A percentile compares a stretch with the other conserved stretches of the same genome.
Evolutionary conservation across 1,140 invertebrate genomes (phyloP).

Genomic region (Tetramorium alpestre): DNA sequence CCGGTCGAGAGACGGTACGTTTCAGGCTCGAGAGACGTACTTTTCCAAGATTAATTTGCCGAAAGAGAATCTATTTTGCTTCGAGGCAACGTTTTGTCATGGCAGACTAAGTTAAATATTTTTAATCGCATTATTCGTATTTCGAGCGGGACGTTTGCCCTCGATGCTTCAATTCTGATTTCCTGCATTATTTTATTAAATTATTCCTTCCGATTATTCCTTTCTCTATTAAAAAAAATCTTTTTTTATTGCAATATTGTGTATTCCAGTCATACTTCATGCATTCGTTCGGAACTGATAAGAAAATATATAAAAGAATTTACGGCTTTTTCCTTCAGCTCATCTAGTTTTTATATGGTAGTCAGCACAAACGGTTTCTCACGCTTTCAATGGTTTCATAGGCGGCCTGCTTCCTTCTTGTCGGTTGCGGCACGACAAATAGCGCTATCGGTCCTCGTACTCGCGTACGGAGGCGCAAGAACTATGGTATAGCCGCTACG

Average conservation of each 20-base stretch:
- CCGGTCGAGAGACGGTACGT: conserved; percentile 18
- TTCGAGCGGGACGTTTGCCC: neutral
- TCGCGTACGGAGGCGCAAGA: conserved; percentile 13
- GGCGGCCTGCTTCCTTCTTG: conserved; percentile 10
- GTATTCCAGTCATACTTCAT: neutral
- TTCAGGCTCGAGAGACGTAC: conserved; percentile 33
- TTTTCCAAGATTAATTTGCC: conserved; percentile 35
- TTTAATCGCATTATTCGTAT: conserved; percentile 16
- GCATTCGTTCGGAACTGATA: neutral
- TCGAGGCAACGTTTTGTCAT: neutral
- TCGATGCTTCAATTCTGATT: neutral
- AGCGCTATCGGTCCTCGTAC: conserved; percentile 53
- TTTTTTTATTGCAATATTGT: neutral
- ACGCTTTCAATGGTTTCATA: conserved; percentile 49
- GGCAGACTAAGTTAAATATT: neutral
- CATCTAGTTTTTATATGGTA: neutral
- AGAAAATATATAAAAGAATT: neutral
- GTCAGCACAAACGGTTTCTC: conserved; percentile 43
- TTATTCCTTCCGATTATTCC: neutral
- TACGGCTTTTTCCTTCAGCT: conserved; percentile 26
- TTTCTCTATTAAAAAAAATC: neutral
- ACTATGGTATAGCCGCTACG: conserved; percentile 7
- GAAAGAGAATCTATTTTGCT: conserved; percentile 8
- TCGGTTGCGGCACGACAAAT: conserved; percentile 32
- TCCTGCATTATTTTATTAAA: neutral